Evolutionary conservation across 2,888 invertebrate species (phyloP).

Genomic region (Oscheius sp.): DNA sequence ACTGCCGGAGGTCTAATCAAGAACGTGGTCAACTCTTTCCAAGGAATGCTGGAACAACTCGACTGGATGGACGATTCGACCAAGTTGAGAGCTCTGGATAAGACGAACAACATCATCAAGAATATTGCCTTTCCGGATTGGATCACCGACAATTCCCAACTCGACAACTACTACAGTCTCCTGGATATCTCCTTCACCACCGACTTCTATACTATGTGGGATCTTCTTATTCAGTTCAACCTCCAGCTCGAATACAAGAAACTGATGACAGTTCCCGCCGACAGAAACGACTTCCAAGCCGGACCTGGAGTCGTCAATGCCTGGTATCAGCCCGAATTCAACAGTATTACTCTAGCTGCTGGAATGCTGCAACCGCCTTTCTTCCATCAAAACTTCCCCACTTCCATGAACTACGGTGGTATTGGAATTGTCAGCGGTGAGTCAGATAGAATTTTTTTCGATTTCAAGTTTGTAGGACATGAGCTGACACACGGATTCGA

Average conservation of each 20-base stretch:
- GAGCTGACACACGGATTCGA: conserved; percentile 96
- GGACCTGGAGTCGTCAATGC: conserved; percentile 67
- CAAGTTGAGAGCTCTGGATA: conserved; percentile 55
- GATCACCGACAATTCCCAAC: conserved; percentile 46
- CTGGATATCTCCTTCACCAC: conserved; percentile 42
- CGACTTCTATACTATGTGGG: conserved; percentile 54
- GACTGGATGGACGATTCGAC: conserved; percentile 58
- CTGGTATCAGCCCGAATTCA: conserved; percentile 66
- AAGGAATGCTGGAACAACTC: conserved; percentile 64
- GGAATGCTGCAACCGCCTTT: conserved; percentile 68
- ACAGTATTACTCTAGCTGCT: conserved; percentile 70
- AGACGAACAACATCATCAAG: conserved; percentile 50
- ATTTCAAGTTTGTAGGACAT: conserved; percentile 81
- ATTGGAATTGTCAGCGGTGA: conserved; percentile 95
- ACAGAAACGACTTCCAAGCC: conserved; percentile 62
- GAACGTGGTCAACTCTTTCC: conserved; percentile 59
- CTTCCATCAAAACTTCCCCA: conserved; percentile 64
- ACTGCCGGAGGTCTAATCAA: conserved; percentile 52
- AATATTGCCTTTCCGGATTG: conserved; percentile 65
- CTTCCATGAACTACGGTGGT: conserved; percentile 82
- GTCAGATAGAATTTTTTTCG: neutral
- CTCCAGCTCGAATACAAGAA: conserved; percentile 50
- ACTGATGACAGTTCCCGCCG: conserved; percentile 42
- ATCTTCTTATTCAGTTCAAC: conserved; percentile 53
- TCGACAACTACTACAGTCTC: conserved; percentile 49